Conservation (phyloP, 2,797 vertebrate species). For the Acridotheres tristis region DNA sequence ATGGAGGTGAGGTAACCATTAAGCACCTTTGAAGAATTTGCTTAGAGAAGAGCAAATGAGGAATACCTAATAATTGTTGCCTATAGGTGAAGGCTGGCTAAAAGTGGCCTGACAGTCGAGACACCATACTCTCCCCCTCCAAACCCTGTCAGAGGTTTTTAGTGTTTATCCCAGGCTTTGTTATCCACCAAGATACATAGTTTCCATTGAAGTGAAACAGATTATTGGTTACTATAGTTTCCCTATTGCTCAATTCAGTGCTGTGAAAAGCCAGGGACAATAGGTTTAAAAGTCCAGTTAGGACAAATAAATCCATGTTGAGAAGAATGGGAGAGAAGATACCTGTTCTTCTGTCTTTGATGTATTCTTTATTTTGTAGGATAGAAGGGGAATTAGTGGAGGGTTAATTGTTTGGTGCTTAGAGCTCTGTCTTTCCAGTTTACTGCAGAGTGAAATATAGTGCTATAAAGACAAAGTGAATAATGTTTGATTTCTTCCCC, state of each 20-base stretch:
- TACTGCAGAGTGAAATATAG: slow-evolving; percentile 4
- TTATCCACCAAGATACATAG: slow-evolving; percentile 83
- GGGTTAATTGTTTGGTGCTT: slow-evolving; percentile 59
- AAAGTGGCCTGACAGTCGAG: slow-evolving; percentile 70
- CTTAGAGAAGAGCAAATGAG: background rate
- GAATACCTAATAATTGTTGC: slow-evolving; percentile 8
- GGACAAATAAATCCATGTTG: slow-evolving; percentile 63
- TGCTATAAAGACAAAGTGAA: slow-evolving; percentile 3
- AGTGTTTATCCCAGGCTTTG: slow-evolving; percentile 79
- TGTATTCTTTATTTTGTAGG: slow-evolving; percentile 57
- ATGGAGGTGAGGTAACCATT: background rate
- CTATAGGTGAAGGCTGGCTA: slow-evolving; percentile 58
- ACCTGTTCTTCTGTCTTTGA: slow-evolving; percentile 72
- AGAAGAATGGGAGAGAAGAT: slow-evolving; percentile 67
- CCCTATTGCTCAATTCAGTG: slow-evolving; percentile 76
- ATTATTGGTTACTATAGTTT: slow-evolving; percentile 88
- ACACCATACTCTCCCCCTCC: slow-evolving; percentile 29
- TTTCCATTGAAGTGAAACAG: slow-evolving; percentile 84
- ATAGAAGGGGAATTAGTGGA: slow-evolving; percentile 51
- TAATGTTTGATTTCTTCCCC: background rate
- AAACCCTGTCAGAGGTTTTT: slow-evolving; percentile 70
- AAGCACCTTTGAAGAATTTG: slow-evolving; percentile 18
- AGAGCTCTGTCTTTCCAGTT: slow-evolving; percentile 56
- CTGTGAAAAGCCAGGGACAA: slow-evolving; percentile 73
- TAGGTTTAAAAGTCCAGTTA: slow-evolving; percentile 69